Evolutionary conservation across 2,113 vertebrate species (phyloP).

Genomic region (Sander vitreus): DNA sequence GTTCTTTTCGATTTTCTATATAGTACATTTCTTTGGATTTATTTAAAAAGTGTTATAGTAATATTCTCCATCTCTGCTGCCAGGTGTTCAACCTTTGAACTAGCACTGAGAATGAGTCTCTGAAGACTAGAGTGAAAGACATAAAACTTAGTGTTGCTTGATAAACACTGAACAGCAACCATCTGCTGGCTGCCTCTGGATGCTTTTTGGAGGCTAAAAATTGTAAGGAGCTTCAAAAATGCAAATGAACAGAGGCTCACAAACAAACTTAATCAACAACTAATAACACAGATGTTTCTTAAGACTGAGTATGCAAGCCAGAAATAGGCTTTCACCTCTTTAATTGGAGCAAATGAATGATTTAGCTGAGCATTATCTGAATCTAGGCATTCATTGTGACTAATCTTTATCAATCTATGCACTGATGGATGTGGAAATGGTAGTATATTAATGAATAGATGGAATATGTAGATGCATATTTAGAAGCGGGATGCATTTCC

Average conservation of each 20-base stretch:
- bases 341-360: conserved; percentile 82
- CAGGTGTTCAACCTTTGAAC: conserved; percentile 67
- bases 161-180: conserved; percentile 77
- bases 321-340: conserved; percentile 75
- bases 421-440: conserved; percentile 70
- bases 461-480: conserved; percentile 65
- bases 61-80: conserved; percentile 31
- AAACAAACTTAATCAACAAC: conserved; percentile 81
- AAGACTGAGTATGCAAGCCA: conserved; percentile 54
- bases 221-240: conserved; percentile 70
- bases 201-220: conserved; percentile 55
- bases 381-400: conserved; percentile 78
- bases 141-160: conserved; percentile 78
- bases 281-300: conserved; percentile 79
- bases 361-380: conserved; percentile 78
- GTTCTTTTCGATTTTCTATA: not conserved
- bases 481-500: conserved; percentile 52
- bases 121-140: conserved; percentile 57
- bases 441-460: conserved; percentile 57
- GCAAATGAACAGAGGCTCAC: conserved; percentile 74
- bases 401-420: conserved; percentile 76
- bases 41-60: not conserved
- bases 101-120: conserved; percentile 67
- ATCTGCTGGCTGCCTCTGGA: conserved; percentile 67
- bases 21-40: not conserved